Evolutionary conservation across 2,888 invertebrate genomes (phyloP).

Genomic region (Emmelina monodactyla): DNA sequence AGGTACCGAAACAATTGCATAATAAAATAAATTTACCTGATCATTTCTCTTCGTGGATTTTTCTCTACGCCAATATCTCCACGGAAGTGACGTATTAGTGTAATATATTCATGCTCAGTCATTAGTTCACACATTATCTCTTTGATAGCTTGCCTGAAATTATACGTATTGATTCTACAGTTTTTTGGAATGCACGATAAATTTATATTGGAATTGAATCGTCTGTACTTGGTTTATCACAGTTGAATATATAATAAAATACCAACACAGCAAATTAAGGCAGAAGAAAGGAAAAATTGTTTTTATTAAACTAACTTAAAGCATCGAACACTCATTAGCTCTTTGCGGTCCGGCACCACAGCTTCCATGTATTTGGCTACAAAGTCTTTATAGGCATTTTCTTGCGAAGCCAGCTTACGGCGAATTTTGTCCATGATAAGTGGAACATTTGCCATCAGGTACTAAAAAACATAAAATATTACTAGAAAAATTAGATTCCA

Average conservation of each 20-base stretch:
- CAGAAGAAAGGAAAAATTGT: no score
- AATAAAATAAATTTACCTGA: constrained; percentile 27
- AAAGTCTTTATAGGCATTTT: constrained; percentile 76
- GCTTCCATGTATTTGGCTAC: constrained; percentile 71
- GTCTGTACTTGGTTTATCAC: no score
- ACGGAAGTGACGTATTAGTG: constrained; percentile 76
- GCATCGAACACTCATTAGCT: constrained; percentile 49
- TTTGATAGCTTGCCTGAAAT: constrained; percentile 69
- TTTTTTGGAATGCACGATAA: no score
- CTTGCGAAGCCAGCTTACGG: constrained; percentile 67
- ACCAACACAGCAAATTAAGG: no score
- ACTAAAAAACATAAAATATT: constrained; percentile 49
- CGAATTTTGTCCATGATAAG: constrained; percentile 78
- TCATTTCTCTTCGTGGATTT: constrained; percentile 47
- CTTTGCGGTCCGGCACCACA: constrained; percentile 35
- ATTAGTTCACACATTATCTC: constrained; percentile 73
- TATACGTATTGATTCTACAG: no score
- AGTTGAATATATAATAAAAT: no score
- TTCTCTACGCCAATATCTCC: constrained; percentile 61
- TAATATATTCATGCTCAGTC: constrained; percentile 83
- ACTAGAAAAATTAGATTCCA: no score
- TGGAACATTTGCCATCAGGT: constrained; percentile 75
- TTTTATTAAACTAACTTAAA: constrained; percentile 52
- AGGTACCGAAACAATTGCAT: not conserved
- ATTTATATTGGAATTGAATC: no score